Base-by-base conservation (phyloP, 37 sponge, comb jelly and placozoan genomes). In the Haliclona indistincta region DNA sequence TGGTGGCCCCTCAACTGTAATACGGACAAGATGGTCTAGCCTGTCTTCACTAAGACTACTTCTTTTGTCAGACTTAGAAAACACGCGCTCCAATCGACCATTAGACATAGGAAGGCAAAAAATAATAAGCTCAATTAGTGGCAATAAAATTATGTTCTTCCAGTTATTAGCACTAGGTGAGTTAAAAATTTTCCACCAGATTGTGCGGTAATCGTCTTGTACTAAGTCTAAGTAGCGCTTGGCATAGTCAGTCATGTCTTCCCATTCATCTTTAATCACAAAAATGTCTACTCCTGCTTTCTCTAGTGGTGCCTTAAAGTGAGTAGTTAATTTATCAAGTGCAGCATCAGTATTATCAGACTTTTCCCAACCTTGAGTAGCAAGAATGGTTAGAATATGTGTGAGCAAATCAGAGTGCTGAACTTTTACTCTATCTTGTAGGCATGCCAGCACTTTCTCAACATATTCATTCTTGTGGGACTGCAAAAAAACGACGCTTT, bases 331-430 rank as follows among this genome's bases (percentile, higher is more conserved):
- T 5, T 1, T 2, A 6, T 84, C 65, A 23, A 89, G 22, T 38
- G 90, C 85, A 55, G 43, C 32, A 70, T 75, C 43, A 29, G 81
- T n/a, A 54, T 22, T n/a, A 7, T 68, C 69, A 38, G 28, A 3
- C 22, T 38, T 17, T 11, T 79, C 70, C 90, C 85, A 83, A 5
- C 85, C 85, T 67, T 88, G 33, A 44, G 87, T 86, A 43, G 75
- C 76, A 35, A 86, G 47, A 49, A 86, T 41, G 3, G 81, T 73
- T 1, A 85, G 6, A 23, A 62, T 54, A 38, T 73, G 54, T 11
- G 65, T 65, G 40, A 78, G 79, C 38, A 85, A 47, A 5, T 78
- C 78, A n/a, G 54, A 32, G 33, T 81, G 23, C 49, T 70, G 71
- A 22, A 38, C 38, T 44, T 30, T 80, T 34, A 80, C 15, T 1